phyloP scores from a whole-genome alignment of 2,113 vertebrate genomes.

The Notarius lentiginosus region DNA sequence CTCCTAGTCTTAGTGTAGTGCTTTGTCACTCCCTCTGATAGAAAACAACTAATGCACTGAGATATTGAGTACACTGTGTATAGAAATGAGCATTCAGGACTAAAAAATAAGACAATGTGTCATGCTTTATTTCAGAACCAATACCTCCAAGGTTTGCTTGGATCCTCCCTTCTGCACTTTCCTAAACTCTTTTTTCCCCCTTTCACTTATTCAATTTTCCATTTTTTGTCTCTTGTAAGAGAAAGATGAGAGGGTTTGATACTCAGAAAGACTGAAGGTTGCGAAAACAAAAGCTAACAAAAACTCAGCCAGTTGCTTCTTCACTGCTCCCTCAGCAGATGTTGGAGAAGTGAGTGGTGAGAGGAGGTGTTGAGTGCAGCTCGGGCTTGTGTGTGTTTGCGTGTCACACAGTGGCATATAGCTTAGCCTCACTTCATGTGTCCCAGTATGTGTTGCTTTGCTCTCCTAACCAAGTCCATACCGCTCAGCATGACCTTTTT shows the following conservation, averaged over 20 bases:
- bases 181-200: neutral
- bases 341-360: conserved; percentile 30
- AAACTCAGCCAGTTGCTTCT: neutral
- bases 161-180: neutral
- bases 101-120: neutral
- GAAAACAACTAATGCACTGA: conserved; percentile 38
- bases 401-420: conserved; percentile 39
- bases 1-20: neutral
- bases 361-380: conserved; percentile 18
- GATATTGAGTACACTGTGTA: conserved; percentile 27
- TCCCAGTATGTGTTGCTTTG: conserved; percentile 52
- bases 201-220: neutral
- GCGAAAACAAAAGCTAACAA: too few species aligned
- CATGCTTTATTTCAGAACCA: neutral
- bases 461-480: conserved; percentile 15
- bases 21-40: conserved; percentile 22
- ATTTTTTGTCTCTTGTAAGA: conserved; percentile 30
- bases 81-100: conserved; percentile 1
- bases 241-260: conserved; percentile 27
- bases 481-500: conserved; percentile 47
- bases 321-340: conserved; percentile 30
- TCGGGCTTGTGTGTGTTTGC: conserved; percentile 10
- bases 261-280: neutral
- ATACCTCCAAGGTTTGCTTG: conserved; percentile 16
- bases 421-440: conserved; percentile 27